Evolutionary conservation across 2,888 invertebrate genomes (phyloP), one percentile per base, ranked within the genome.

Genomic region (Volucella zonaria): DNA sequence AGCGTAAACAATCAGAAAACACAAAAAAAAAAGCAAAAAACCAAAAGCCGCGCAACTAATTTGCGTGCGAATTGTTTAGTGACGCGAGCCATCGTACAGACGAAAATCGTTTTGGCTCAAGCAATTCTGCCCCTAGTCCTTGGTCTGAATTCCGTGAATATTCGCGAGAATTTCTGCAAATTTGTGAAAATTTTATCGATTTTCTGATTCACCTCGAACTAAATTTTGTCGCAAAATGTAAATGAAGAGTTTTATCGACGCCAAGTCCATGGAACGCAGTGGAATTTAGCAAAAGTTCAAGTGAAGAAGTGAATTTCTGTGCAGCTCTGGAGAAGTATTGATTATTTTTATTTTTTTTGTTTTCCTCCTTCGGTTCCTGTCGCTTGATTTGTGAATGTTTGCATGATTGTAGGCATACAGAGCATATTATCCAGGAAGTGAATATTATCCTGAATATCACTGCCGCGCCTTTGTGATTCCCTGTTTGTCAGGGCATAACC

Each of bases 181-280:
- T 58, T 70, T n/a, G 73, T 79, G 66, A 79, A 75, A 75, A 79
- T 75, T 70, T 66, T 76, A 83, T 83, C 71, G 83, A 83, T 83
- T 83, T 83, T 83, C 61, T 66, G 45, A 23, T 66, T 67, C 51
- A 6, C 75, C 68, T 66, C 54, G 62, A 49, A 79, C 11, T 66
- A 66, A 12, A 40, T 62, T 15, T 45, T 40, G 61, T 61, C 0
- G 58, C 62, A 52, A 70, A 79, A 74, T 82, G 78, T 78, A 58
- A 82, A 62, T 61, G 45, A 49, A 40, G 58, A 56, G 8, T 15
- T 75, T 15, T 56, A 31, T 51, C 31, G 18, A 14, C 40, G 54
- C 8, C 66, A 67, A 79, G 71, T 51, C 49, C 43, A 40, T 40
- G 23, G 62, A 62, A 9, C 38, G 38, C 14, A 58, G 40, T 51